Base-by-base conservation (phyloP, 2,113 vertebrate species). In the Sinosuthora webbiana region DNA sequence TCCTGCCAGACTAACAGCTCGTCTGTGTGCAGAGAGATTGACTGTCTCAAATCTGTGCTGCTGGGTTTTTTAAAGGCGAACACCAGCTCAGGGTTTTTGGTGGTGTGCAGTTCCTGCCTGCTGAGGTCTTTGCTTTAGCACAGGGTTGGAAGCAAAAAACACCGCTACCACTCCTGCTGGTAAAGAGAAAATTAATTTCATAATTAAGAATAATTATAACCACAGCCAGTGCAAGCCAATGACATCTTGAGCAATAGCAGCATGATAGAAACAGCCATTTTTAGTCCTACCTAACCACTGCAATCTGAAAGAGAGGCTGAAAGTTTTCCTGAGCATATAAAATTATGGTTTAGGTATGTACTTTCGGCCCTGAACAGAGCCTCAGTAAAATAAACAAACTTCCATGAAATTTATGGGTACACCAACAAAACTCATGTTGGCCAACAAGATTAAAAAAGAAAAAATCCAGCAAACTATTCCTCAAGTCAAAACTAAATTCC, bases 1-100 rank as follows among this genome's bases (percentile, higher is more conserved):
- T 49, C 76, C 87, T 94, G 76, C 68, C 77, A 86, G 80, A 49
- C 80, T 10, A 42, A 62, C 68, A 92, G 9, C 76, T 68, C 7
- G 1, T 17, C 91, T 86, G 63, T 30, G 20, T 64, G 87, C 71
- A 76, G 71, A n/a, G 63, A 50, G 35, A 62, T 3, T 42, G 74
- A 69, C 69, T 59, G 42, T 24, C 70, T 67, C 30, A 85, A 64
- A 52, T 15, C 50, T 1, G 27, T 5, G 44, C 69, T 81, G 0
- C 13, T 55, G 22, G 42, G 52, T 25, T 49, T 79, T 68, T 63
- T 27, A 82, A 76, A 82, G 83, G 70, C 67, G 90, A 82, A 93
- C 56, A 71, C 31, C 50, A 41, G 15, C 56, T 39, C 67, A 25
- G 3, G 2, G 33, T 1, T 71, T 42, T 67, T 6, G 2, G 73